These are phyloP conservation scores for Chrysina gloriosa DNA, from an alignment of 2,888 invertebrate species.

Conservation along the genomic window DNA sequence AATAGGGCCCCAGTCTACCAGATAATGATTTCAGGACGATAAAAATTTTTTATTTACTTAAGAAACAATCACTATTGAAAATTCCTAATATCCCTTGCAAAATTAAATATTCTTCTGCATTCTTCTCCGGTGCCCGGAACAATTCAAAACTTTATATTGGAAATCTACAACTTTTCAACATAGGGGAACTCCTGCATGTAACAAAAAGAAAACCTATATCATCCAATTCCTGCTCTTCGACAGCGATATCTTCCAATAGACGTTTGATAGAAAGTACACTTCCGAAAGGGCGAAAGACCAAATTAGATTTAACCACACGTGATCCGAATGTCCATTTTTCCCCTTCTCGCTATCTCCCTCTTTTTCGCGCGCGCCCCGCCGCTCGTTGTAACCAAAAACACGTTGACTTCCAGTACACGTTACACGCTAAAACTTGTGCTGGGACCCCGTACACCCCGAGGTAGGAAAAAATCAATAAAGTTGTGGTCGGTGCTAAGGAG, in stretches of 20 bases:
- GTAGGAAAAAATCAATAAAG: not conserved
- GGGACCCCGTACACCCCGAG: not conserved
- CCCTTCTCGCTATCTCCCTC: not conserved
- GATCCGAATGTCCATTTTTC: not conserved
- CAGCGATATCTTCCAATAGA: not conserved
- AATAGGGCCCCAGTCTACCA: too few species aligned
- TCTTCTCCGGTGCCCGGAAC: too few species aligned
- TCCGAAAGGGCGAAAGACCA: not conserved
- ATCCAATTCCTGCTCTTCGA: not conserved
- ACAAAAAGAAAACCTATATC: not conserved
- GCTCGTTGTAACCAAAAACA: not conserved
- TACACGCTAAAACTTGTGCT: not conserved
- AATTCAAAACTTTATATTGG: not conserved
- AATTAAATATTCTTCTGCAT: too few species aligned
- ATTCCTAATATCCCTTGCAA: too few species aligned
- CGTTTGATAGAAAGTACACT: slow-evolving; percentile 17
- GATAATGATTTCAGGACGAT: too few species aligned
- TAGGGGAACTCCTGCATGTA: not conserved
- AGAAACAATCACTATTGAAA: too few species aligned
- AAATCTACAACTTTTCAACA: not conserved
- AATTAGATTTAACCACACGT: slow-evolving; percentile 17
- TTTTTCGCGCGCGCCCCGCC: not conserved
- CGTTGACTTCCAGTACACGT: not conserved
- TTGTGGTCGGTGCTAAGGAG: too few species aligned
- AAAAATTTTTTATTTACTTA: too few species aligned